Conservation (phyloP, 2,113 vertebrate genomes). For the Cercopithecus mona region DNA sequence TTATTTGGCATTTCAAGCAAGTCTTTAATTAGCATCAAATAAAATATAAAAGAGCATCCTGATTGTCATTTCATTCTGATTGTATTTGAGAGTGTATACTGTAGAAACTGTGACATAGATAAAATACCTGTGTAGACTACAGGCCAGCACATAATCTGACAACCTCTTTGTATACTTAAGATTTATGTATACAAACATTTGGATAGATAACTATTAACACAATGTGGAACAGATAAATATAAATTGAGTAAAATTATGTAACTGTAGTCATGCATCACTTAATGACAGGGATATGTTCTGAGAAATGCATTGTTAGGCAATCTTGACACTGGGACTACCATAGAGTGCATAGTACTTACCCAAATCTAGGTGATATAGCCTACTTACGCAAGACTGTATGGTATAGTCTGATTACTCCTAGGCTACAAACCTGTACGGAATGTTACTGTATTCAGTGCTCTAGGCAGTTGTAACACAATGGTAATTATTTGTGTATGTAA, state of each 20-base stretch:
- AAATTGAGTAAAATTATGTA: constrained; percentile 22
- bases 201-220: neutral
- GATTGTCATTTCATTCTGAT: neutral
- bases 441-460: neutral
- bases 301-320: neutral
- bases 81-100: neutral
- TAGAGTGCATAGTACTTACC: neutral
- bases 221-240: neutral
- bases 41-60: constrained; percentile 11
- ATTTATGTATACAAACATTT: constrained; percentile 2
- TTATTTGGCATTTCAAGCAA: neutral
- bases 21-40: neutral
- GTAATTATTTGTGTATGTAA: neutral
- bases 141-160: neutral
- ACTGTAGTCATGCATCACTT: neutral
- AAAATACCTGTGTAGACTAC: neutral
- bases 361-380: neutral
- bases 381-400: neutral
- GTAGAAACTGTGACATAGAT: neutral
- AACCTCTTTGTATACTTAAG: neutral
- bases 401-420: too few relatives aligned
- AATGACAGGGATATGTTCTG: neutral
- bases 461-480: neutral
- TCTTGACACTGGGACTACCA: neutral
- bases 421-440: neutral